Evolutionary conservation across 2,888 invertebrate genomes (phyloP), one percentile per base, ranked within the genome.

Genomic region (Agrenia bidenticulata): DNA sequence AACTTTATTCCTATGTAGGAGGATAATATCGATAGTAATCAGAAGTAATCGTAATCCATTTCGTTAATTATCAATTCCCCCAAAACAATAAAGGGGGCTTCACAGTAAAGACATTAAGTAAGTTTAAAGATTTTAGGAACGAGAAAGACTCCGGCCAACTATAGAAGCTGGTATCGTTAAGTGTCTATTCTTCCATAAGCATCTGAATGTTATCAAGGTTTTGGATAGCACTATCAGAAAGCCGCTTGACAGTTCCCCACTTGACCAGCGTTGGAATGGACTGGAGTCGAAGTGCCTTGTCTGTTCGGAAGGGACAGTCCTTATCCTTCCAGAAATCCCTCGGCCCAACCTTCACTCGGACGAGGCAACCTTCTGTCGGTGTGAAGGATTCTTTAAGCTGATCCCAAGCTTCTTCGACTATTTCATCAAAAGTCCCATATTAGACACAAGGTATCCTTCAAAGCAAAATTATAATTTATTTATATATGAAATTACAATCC

Each of bases 201-300:
- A 93, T 88, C 76, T 89, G 85, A 1, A 94, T 84, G 5, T 92
- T 83, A 19, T 89, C 89, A 39, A 84, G 79, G 69, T 90, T 88
- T 59, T 84, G 84, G 78, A 89, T 91, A 75, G 91, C 87, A 57
- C 86, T 86, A 32, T 92, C 93, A 79, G 89, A 88, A 32, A 94
- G 81, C 67, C 88, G 85, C 78, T 91, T 88, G 0, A 89, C 88
- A 5, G 87, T 86, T 63, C 88, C 87, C 90, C 90, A 92, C 77
- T 85, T 84, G 45, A 90, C 80, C 17, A 95, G 79, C 0, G 94
- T 94, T 1, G 95, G 94, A 50, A 95, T 84, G 57, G 89, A 88
- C 78, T 89, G 86, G 61, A 95, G 81, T 73, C 84, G 86, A 0
- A 88, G 86, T 51, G 86, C 84, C 41, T 83, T 78, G 78, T 94